phyloP scores from a whole-genome alignment of 2,113 vertebrate genomes.

The Alligator sinensis region DNA sequence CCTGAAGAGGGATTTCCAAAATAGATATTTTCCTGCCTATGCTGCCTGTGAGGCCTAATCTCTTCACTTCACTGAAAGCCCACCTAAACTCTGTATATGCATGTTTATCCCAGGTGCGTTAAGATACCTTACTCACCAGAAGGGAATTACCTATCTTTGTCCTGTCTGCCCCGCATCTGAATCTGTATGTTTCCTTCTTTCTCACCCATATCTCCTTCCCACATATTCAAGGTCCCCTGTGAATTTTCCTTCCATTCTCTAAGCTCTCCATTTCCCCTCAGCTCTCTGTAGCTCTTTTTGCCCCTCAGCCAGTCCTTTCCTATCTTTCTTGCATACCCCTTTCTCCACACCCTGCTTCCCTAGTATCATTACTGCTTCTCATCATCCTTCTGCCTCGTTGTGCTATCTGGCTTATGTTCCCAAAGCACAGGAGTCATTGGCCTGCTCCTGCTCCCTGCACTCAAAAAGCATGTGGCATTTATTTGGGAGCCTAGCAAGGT shows the following conservation, averaged over 20 bases:
- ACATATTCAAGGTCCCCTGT: neutral
- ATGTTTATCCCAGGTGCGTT: too few relatives aligned
- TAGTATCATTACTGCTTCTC: neutral
- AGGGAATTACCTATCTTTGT: too few relatives aligned
- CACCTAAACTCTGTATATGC: too few relatives aligned
- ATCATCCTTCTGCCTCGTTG: neutral
- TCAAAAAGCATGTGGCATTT: neutral
- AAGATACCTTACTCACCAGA: too few relatives aligned
- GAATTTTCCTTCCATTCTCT: neutral
- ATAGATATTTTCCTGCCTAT: too few relatives aligned
- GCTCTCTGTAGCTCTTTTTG: neutral
- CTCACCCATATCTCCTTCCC: neutral
- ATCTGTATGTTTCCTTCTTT: neutral
- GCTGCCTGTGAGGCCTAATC: too few relatives aligned
- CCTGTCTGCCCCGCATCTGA: neutral
- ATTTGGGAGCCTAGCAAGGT: neutral
- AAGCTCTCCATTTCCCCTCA: neutral
- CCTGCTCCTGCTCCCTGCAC: neutral
- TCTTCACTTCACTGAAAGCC: too few relatives aligned
- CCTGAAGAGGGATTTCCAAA: too few relatives aligned
- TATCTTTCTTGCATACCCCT: neutral
- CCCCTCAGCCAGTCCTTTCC: neutral
- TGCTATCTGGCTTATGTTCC: neutral
- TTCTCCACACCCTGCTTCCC: neutral
- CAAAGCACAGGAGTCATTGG: neutral